These are phyloP conservation scores for Saccostrea cuccullata DNA, from an alignment of 1,140 invertebrate species.

Conservation along the genomic window DNA sequence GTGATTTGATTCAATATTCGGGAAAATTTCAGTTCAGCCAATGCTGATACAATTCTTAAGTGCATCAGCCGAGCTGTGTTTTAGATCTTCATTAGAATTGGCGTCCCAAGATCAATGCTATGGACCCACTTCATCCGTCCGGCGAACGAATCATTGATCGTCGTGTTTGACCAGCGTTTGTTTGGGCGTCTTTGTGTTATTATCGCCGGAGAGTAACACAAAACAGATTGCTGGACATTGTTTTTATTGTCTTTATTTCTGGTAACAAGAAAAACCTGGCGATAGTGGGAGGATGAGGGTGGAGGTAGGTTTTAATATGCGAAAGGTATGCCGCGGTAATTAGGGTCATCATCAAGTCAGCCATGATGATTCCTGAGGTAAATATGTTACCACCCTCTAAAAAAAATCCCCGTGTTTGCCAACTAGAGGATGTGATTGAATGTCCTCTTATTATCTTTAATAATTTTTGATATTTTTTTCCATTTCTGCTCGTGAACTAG, in stretches of 20 bases:
- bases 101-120: constrained; percentile 1
- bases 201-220: not conserved
- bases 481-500: too few relatives aligned
- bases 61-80: not conserved
- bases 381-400: not conserved
- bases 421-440: too few relatives aligned
- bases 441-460: too few relatives aligned
- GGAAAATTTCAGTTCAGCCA: not conserved
- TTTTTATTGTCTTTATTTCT: not conserved
- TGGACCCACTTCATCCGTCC: not conserved
- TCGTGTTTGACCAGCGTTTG: not conserved
- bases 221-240: not conserved
- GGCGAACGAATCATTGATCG: not conserved
- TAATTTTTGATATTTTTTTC: too few relatives aligned
- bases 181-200: not conserved
- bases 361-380: not conserved
- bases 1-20: not conserved
- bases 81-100: constrained; percentile 1
- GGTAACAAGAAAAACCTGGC: constrained; percentile 23
- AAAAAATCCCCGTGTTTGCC: not conserved
- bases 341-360: not conserved
- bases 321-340: not conserved
- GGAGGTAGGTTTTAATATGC: not conserved
- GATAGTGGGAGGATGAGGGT: constrained; percentile 3
- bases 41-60: not conserved